Conservation (phyloP, 2,113 vertebrate genomes). For the Polyodon spathula region DNA sequence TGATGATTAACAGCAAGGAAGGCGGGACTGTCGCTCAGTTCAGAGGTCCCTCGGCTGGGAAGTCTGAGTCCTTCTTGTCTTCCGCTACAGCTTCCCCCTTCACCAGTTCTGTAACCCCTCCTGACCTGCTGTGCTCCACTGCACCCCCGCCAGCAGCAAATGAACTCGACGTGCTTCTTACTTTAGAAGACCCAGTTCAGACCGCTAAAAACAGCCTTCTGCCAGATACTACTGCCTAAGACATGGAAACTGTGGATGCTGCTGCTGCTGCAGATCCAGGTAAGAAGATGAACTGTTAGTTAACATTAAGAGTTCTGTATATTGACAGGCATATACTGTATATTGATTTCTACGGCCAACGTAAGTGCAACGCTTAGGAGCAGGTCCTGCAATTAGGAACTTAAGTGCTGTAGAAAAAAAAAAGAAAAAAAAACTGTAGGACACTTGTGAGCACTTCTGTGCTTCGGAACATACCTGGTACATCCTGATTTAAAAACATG, state of each 20-base stretch:
- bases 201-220: conserved; percentile 8
- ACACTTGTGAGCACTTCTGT: too few species aligned
- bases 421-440: too few species aligned
- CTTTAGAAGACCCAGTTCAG: conserved; percentile 54
- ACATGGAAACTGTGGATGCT: conserved; percentile 20
- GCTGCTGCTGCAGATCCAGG: conserved; percentile 14
- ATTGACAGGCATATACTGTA: too few species aligned
- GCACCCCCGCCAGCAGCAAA: conserved; percentile 31
- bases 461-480: too few species aligned
- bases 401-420: neutral
- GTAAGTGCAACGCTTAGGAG: neutral
- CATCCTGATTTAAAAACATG: too few species aligned
- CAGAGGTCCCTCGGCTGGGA: conserved; percentile 19
- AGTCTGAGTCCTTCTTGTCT: neutral
- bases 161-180: conserved; percentile 77
- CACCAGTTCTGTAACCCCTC: neutral
- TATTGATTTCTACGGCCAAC: neutral
- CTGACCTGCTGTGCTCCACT: neutral
- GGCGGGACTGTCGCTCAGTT: conserved; percentile 28
- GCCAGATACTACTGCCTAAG: conserved; percentile 9
- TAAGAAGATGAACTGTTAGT: conserved; percentile 15
- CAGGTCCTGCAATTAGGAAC: too few species aligned
- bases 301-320: neutral
- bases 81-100: neutral
- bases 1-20: conserved; percentile 48